A percentile compares a stretch with the other conserved stretches of the same genome.
Conservation (phyloP, 2,888 invertebrate genomes). For the Eupithecia inturbata region DNA sequence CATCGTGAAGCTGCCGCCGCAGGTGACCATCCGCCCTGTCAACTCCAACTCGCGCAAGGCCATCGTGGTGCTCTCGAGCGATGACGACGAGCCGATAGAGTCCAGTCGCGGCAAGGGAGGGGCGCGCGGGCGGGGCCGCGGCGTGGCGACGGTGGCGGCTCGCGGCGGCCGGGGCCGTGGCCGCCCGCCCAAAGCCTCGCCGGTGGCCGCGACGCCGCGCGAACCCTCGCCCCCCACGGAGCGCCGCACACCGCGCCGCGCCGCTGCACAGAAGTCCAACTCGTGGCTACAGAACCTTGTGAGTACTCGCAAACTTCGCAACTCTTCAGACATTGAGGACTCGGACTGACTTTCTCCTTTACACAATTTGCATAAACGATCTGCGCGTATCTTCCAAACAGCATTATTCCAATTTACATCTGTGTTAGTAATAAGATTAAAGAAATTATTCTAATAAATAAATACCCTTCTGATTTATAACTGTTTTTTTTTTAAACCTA, state of each 20-base stretch:
- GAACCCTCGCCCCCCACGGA: slow-evolving; percentile 54
- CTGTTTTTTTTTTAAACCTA: background rate
- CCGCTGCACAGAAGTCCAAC: slow-evolving; percentile 67
- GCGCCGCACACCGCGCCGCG: slow-evolving; percentile 73
- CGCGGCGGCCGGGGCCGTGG: slow-evolving; percentile 47
- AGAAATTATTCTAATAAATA: background rate
- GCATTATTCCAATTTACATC: background rate
- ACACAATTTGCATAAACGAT: background rate
- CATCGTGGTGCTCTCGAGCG: slow-evolving; percentile 67
- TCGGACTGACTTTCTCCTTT: slow-evolving; percentile 58
- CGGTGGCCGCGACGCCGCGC: slow-evolving; percentile 54
- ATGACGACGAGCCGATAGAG: slow-evolving; percentile 59
- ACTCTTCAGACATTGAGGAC: slow-evolving; percentile 67
- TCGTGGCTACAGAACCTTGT: slow-evolving; percentile 67
- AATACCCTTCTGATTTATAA: background rate
- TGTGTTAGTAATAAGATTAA: background rate
- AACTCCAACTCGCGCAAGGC: slow-evolving; percentile 47
- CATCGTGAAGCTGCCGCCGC: slow-evolving; percentile 51
- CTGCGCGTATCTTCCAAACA: background rate
- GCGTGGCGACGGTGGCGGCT: slow-evolving; percentile 50
- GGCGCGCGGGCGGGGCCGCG: slow-evolving; percentile 38
- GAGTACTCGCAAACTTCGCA: slow-evolving; percentile 56
- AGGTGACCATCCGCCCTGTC: slow-evolving; percentile 45
- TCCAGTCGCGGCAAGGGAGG: slow-evolving; percentile 43
- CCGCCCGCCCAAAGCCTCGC: slow-evolving; percentile 28